Conservation (phyloP, 1,140 invertebrate genomes). For the Sipha flava region DNA sequence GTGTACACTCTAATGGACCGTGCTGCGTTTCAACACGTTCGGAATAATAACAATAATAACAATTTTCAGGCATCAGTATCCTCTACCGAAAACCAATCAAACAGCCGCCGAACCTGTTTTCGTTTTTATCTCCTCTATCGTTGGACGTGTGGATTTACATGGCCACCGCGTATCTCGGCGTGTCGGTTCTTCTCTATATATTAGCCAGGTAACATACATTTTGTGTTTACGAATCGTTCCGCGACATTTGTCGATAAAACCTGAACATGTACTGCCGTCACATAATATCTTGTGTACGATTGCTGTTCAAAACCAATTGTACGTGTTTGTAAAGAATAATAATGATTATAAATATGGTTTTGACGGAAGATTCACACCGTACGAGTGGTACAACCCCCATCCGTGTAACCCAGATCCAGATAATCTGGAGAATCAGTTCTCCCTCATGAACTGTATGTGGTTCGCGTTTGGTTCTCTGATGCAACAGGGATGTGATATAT, state of each 20-base stretch:
- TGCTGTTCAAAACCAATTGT: no score
- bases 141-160: slow-evolving; percentile 89
- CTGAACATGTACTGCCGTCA: no score
- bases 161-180: slow-evolving; percentile 74
- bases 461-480: slow-evolving; percentile 92
- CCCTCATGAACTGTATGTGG: slow-evolving; percentile 87
- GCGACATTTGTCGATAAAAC: no score
- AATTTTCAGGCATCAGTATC: slow-evolving; percentile 66
- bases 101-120: slow-evolving; percentile 66
- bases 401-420: slow-evolving; percentile 67
- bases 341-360: no score
- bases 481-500: slow-evolving; percentile 84
- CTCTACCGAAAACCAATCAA: slow-evolving; percentile 63
- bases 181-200: slow-evolving; percentile 73
- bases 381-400: slow-evolving; percentile 84
- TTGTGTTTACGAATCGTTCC: no score
- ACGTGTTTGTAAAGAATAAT: no score
- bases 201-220: slow-evolving; percentile 62
- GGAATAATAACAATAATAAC: background rate
- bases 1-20: no score
- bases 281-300: no score
- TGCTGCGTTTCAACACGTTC: background rate
- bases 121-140: slow-evolving; percentile 81
- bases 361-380: slow-evolving; percentile 67
- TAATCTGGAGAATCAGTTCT: slow-evolving; percentile 82